Percentiles rank a stretch among this genome's conserved stretches.
These are phyloP conservation scores for Hormaphis cornu DNA, from an alignment of 1,140 invertebrate species.

Conservation along the genomic window DNA sequence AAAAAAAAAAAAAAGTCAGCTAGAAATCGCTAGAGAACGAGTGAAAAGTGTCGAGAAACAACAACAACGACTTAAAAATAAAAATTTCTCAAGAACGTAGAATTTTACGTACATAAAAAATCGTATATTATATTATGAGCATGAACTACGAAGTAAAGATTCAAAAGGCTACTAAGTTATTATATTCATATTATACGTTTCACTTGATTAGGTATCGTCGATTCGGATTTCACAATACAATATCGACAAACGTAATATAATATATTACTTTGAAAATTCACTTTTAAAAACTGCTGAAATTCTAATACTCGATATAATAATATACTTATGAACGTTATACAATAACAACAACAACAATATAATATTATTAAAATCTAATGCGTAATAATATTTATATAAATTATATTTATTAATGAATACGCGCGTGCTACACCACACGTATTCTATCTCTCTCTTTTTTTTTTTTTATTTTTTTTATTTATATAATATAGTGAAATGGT, in stretches of 20 bases:
- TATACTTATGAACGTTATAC: constrained; percentile 30
- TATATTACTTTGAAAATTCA: not conserved
- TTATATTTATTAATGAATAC: not conserved
- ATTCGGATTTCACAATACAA: not conserved
- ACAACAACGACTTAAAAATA: no score
- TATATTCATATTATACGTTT: not conserved
- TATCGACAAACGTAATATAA: not conserved
- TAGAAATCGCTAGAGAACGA: no score
- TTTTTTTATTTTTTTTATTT: no score
- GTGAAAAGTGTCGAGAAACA: no score
- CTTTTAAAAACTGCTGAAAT: constrained; percentile 3
- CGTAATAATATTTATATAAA: not conserved
- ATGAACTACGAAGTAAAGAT: no score
- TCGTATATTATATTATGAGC: no score
- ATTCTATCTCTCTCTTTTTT: no score
- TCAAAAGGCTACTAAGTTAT: no score
- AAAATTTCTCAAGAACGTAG: no score
- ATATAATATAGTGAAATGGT: not conserved
- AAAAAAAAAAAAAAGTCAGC: no score
- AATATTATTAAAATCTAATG: constrained; percentile 9
- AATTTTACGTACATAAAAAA: no score
- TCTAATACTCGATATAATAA: constrained; percentile 15
- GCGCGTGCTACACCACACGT: not conserved
- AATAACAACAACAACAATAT: constrained; percentile 31
- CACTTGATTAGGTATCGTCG: no score